phyloP scores from a whole-genome alignment of 2,888 invertebrate species.

The Boloria euphrosyne region DNA sequence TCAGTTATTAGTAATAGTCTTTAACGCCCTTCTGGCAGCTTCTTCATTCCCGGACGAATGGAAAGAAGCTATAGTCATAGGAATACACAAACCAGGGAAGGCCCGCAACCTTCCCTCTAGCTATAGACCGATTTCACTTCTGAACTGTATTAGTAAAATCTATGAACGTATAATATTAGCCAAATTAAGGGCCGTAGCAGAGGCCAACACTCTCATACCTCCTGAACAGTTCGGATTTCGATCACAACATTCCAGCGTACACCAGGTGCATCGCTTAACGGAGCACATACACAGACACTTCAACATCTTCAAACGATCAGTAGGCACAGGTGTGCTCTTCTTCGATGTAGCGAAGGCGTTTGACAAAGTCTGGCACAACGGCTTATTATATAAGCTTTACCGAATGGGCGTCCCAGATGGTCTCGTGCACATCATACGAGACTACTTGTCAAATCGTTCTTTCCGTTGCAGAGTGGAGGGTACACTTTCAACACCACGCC shows the following conservation, averaged over 20 bases:
- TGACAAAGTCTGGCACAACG: constrained; percentile 11
- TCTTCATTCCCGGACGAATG: constrained; percentile 12
- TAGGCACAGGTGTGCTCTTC: too few relatives aligned
- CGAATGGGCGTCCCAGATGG: background rate
- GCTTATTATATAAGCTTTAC: background rate
- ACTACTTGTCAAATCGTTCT: too few relatives aligned
- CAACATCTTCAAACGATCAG: too few relatives aligned
- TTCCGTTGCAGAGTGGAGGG: too few relatives aligned
- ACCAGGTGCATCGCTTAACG: constrained; percentile 35
- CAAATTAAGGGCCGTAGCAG: background rate
- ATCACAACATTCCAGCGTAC: constrained; percentile 20
- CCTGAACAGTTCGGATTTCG: constrained; percentile 39
- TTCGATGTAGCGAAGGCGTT: background rate
- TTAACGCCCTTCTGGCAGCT: too few relatives aligned
- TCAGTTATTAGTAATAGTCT: too few relatives aligned
- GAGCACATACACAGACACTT: constrained; percentile 24
- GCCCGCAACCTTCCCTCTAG: constrained; percentile 11
- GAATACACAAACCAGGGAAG: constrained; percentile 24
- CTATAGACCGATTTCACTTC: constrained; percentile 22
- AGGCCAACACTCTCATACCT: constrained; percentile 7
- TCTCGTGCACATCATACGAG: background rate
- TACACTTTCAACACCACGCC: too few relatives aligned
- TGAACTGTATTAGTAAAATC: constrained; percentile 7
- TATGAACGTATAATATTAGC: constrained; percentile 10
- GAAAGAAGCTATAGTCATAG: constrained; percentile 36